These are phyloP conservation scores for Hydrotaea diabolus DNA, from an alignment of 2,888 invertebrate genomes.

Conservation along the genomic window DNA sequence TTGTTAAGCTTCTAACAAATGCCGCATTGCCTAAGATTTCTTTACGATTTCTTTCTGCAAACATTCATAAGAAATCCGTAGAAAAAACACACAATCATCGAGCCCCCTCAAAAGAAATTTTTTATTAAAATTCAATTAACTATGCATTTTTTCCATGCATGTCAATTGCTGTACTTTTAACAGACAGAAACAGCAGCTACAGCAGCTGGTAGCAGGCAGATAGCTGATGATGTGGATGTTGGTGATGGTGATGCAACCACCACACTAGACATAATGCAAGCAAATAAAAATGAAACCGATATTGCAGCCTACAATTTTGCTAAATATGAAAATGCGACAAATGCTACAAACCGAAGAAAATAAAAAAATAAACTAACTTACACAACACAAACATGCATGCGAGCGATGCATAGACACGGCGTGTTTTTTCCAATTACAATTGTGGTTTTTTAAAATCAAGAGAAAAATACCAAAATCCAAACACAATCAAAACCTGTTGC, in stretches of 20 bases:
- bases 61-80: background rate
- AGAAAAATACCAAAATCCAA: background rate
- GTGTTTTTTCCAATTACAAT: slow-evolving; percentile 30
- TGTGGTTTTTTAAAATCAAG: slow-evolving; percentile 32
- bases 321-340: slow-evolving; percentile 33
- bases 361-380: slow-evolving; percentile 40
- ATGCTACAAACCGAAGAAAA: slow-evolving; percentile 21
- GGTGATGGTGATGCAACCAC: slow-evolving; percentile 19
- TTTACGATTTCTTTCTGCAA: background rate
- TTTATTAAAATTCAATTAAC: slow-evolving; percentile 29
- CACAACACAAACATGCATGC: slow-evolving; percentile 24
- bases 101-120: background rate
- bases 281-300: slow-evolving; percentile 27
- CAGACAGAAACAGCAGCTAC: background rate
- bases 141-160: slow-evolving; percentile 1
- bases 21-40: background rate
- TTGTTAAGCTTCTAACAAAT: slow-evolving; percentile 21
- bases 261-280: slow-evolving; percentile 2
- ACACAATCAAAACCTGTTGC: slow-evolving; percentile 49
- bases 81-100: background rate
- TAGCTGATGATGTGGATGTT: background rate
- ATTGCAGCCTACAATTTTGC: slow-evolving; percentile 34
- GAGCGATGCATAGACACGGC: background rate
- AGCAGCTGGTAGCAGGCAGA: background rate
- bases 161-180: background rate